Base-by-base conservation (phyloP, 2,113 vertebrate genomes). In the Bos taurus region DNA sequence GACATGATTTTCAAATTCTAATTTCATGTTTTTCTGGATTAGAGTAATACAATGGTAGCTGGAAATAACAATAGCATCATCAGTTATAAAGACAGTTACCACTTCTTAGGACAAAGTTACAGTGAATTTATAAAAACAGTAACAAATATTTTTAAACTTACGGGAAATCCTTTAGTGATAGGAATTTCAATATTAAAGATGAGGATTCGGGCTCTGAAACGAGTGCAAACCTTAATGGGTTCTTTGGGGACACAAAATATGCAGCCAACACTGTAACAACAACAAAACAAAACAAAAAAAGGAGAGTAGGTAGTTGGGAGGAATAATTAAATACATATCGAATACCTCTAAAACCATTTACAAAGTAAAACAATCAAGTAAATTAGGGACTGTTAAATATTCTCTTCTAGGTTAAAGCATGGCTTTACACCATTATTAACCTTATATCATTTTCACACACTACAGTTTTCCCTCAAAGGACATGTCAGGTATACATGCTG, bases 151-250 rank as follows among this genome's bases (percentile, higher is more conserved):
- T 81, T 33, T 5, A 97, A 67, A 99, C 99, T 99, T 98, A 99
- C 99, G 87, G 99, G 99, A 97, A 99, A 99, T 96, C 99, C 99
- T 99, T 99, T 99, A 81, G 99, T 99, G 97, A 99, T 96, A 57
- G 99, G 99, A 97, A 99, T 95, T 90, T 99, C 99, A 87, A 99
- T 99, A 97, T 99, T 99, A 98, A 99, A 99, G 98, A 99, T 99
- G 89, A 99, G 99, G 97, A 99, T 98, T 67, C 99, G 98, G 94
- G 99, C 99, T 99, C 99, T 99, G 99, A 99, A 99, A 83, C 99
- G 99, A 93, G 99, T 99, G 74, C 99, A 99, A 91, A 98, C 99
- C 98, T 99, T 99, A 96, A 99, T 99, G 2, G 99, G 99, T 94
- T 99, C 99, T 98, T 99, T 99, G 28, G 99, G 99, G 97, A 99